These are phyloP conservation scores for Nothura maculosa DNA, from an alignment of 2,797 vertebrate species.

Conservation along the genomic window DNA sequence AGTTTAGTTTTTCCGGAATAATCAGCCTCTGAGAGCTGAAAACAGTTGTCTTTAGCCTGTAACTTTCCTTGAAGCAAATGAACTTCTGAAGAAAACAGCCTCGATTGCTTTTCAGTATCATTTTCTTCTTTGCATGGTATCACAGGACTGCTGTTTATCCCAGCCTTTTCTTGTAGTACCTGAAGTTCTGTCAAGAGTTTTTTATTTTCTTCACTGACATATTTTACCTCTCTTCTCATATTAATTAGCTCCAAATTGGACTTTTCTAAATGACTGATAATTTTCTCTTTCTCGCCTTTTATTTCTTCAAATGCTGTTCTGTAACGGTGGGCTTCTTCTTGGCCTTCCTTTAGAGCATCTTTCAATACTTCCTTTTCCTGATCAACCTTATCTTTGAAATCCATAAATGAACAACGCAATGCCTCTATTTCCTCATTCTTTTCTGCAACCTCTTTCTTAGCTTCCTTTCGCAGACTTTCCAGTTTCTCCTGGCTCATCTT, in stretches of 20 bases:
- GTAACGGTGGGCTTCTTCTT: constrained; percentile 58
- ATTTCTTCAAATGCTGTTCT: constrained; percentile 75
- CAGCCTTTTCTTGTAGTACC: background rate
- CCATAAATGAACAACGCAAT: constrained; percentile 50
- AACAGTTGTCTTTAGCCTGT: constrained; percentile 30
- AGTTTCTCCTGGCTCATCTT: constrained; percentile 61
- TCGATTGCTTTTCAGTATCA: background rate
- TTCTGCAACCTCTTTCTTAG: constrained; percentile 59
- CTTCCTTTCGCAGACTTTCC: constrained; percentile 57
- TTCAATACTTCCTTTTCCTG: constrained; percentile 58
- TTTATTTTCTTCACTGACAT: constrained; percentile 68
- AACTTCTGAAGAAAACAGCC: constrained; percentile 15
- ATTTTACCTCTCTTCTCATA: constrained; percentile 67
- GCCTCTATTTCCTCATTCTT: constrained; percentile 76
- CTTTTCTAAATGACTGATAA: constrained; percentile 55
- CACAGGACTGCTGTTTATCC: background rate
- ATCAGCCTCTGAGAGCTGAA: constrained; percentile 35
- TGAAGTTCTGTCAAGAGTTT: constrained; percentile 44
- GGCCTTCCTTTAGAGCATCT: constrained; percentile 19
- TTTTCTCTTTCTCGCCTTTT: constrained; percentile 78
- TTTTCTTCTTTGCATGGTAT: background rate
- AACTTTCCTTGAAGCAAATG: constrained; percentile 47
- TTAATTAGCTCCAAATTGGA: constrained; percentile 69
- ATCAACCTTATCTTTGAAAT: constrained; percentile 64
- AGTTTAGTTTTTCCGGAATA: constrained; percentile 73